These are phyloP conservation scores for Hiodon alosoides DNA, from an alignment of 2,113 vertebrate species.

Conservation along the genomic window DNA sequence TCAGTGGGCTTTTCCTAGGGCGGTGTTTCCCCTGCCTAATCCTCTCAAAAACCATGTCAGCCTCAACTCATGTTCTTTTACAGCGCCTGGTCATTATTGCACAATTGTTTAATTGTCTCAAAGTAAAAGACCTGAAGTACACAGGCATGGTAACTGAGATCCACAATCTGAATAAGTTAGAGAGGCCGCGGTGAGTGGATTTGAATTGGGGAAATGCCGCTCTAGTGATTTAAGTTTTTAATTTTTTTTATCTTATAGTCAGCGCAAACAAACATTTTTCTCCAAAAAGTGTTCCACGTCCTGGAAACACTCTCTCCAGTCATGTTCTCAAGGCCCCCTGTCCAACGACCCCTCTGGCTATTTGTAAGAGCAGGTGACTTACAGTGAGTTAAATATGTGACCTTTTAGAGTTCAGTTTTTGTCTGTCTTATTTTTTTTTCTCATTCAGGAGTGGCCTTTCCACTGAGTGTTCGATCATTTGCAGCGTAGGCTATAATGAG, in stretches of 20 bases:
- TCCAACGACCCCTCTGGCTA: slow-evolving; percentile 43
- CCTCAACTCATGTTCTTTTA: slow-evolving; percentile 41
- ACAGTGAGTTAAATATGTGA: slow-evolving; percentile 48
- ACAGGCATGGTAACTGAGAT: slow-evolving; percentile 20
- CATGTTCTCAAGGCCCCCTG: slow-evolving; percentile 38
- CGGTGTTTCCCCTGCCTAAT: slow-evolving; percentile 40
- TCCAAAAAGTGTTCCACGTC: slow-evolving; percentile 6
- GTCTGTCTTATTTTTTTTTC: slow-evolving; percentile 27
- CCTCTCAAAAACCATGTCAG: slow-evolving; percentile 45
- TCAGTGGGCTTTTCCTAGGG: slow-evolving; percentile 44
- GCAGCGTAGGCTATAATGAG: slow-evolving; percentile 32
- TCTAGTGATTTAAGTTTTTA: too few relatives aligned
- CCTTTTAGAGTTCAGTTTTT: slow-evolving; percentile 38
- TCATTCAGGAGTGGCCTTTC: slow-evolving; percentile 48
- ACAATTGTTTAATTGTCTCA: slow-evolving; percentile 5
- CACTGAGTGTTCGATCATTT: slow-evolving; percentile 44
- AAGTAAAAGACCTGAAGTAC: slow-evolving; percentile 35
- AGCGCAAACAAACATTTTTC: too few relatives aligned
- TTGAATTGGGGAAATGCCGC: background rate
- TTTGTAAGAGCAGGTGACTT: slow-evolving; percentile 61
- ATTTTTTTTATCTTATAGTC: too few relatives aligned
- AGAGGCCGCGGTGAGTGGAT: background rate
- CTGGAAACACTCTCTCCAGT: slow-evolving; percentile 22
- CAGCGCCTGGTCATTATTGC: slow-evolving; percentile 42
- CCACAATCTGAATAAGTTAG: background rate